Conservation (phyloP, 2,797 vertebrate genomes). For the Nannoperca australis region DNA sequence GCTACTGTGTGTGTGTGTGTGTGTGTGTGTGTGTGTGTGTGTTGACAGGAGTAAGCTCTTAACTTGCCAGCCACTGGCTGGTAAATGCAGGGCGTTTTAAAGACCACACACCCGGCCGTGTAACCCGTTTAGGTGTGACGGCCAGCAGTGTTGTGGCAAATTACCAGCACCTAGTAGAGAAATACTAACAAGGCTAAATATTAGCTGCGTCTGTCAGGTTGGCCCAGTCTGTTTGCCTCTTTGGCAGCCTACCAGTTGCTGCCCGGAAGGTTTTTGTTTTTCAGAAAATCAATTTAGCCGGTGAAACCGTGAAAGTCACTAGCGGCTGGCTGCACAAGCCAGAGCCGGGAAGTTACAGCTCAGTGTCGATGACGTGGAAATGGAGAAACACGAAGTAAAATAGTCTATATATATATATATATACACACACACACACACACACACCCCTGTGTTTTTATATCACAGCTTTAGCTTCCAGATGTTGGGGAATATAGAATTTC, state of each 20-base stretch:
- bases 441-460: not conserved
- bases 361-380: rapidly evolving
- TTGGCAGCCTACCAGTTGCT: slow-evolving; percentile 26
- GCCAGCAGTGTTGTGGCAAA: not conserved
- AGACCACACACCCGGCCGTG: slow-evolving; percentile 9
- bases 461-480: not conserved
- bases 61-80: not conserved
- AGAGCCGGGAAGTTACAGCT: not conserved
- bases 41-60: not conserved
- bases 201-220: slow-evolving; percentile 9
- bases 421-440: too few species aligned
- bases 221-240: slow-evolving; percentile 9
- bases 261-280: slow-evolving; percentile 28
- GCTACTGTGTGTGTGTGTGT: not conserved
- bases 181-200: slow-evolving; percentile 14
- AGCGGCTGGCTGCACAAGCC: not conserved
- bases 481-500: not conserved
- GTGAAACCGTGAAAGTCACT: slow-evolving; percentile 9
- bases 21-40: not conserved
- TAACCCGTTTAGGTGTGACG: slow-evolving; percentile 11
- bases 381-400: too few species aligned
- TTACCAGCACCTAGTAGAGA: not conserved
- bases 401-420: too few species aligned
- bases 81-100: not conserved
- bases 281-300: slow-evolving; percentile 41